These are phyloP conservation scores for Yponomeuta sedellus DNA, from an alignment of 2,888 invertebrate species.

Conservation along the genomic window DNA sequence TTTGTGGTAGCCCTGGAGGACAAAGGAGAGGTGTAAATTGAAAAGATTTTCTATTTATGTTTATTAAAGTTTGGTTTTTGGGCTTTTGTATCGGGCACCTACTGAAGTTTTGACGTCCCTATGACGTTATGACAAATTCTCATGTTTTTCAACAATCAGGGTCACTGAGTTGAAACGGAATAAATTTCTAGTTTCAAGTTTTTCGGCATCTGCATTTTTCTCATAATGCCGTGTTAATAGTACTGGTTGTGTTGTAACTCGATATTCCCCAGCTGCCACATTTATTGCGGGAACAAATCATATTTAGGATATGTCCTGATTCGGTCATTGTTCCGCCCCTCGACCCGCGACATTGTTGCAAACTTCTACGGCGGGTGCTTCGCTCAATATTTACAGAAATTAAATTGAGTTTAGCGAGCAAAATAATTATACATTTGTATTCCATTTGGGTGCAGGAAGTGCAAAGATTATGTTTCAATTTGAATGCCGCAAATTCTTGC, in stretches of 20 bases:
- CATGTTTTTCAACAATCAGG: not conserved
- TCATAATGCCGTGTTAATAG: not conserved
- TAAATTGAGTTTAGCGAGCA: conserved; percentile 4
- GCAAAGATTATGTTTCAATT: not conserved
- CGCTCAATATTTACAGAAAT: conserved; percentile 13
- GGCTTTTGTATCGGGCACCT: not conserved
- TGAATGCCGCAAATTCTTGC: not conserved
- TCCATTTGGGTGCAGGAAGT: not conserved
- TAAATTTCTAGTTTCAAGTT: too few relatives aligned
- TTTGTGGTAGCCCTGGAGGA: conserved; percentile 4
- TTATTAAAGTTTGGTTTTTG: too few relatives aligned
- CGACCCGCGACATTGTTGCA: conserved; percentile 4
- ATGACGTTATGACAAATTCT: not conserved
- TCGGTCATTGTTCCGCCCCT: conserved; percentile 35
- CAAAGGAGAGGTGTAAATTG: not conserved
- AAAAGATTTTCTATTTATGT: conserved; percentile 13
- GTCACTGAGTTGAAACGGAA: not conserved
- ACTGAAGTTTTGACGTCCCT: not conserved
- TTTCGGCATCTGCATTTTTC: too few relatives aligned
- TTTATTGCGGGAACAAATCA: conserved; percentile 37
- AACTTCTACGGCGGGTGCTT: conserved; percentile 10
- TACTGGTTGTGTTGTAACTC: conserved; percentile 29
- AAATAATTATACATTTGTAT: not conserved
- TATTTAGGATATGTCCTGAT: conserved; percentile 34
- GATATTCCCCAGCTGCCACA: conserved; percentile 30